phyloP scores from a whole-genome alignment of 2,888 invertebrate species.

The Drosophila meridionalis region DNA sequence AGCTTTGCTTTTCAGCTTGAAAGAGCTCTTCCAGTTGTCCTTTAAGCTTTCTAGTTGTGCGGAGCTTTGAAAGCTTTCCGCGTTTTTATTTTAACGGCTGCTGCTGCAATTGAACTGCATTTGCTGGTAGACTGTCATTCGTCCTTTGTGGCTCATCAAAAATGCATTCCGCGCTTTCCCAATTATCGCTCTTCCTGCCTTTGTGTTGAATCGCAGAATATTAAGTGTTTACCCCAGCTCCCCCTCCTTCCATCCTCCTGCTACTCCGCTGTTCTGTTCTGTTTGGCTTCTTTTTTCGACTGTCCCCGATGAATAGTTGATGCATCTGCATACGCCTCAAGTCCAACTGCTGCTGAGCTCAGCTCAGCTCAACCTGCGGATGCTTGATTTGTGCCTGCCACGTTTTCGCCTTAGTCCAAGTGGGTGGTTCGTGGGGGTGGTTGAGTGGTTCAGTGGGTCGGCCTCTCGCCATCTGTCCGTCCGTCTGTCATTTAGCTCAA shows the following conservation, averaged over 20 bases:
- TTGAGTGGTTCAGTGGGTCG: neutral
- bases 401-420: neutral
- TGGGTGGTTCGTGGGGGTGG: neutral
- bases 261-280: neutral
- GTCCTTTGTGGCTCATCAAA: conserved; percentile 23
- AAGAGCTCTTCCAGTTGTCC: neutral
- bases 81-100: neutral
- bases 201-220: conserved; percentile 8
- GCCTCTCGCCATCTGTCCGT: neutral
- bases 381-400: conserved; percentile 38
- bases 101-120: conserved; percentile 2
- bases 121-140: neutral
- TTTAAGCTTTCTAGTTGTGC: neutral
- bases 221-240: neutral
- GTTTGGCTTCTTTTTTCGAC: conserved; percentile 15
- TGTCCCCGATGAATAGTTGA: conserved; percentile 39
- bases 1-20: neutral
- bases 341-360: conserved; percentile 16
- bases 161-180: conserved; percentile 34
- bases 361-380: conserved; percentile 18
- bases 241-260: neutral
- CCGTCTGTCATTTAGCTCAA: conserved; percentile 19
- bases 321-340: conserved; percentile 52
- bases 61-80: neutral
- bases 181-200: conserved; percentile 15